Percentiles rank a stretch among this genome's conserved stretches.
phyloP scores from a whole-genome alignment of 2,113 vertebrate species.

The Phrynocephalus versicolor region DNA sequence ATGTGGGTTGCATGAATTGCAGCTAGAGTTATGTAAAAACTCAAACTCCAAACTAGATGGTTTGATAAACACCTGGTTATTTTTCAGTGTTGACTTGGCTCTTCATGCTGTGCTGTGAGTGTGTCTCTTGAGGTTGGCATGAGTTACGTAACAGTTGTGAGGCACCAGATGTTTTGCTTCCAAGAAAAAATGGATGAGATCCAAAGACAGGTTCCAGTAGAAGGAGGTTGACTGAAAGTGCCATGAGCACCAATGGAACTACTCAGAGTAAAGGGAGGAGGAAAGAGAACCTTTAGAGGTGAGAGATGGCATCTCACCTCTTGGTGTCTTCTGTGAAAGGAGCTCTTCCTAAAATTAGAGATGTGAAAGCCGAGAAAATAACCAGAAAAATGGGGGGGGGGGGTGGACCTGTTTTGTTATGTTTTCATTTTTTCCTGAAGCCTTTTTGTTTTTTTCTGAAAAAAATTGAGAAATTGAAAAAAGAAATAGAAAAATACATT shows the following conservation, averaged over 20 bases:
- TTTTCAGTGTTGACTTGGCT: background rate
- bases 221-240: background rate
- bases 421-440: too few species aligned
- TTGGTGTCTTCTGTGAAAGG: background rate
- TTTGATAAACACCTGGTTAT: background rate
- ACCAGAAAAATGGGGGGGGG: too few species aligned
- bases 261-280: background rate
- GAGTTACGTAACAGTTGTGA: background rate
- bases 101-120: background rate
- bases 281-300: background rate
- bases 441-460: too few species aligned
- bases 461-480: too few species aligned
- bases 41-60: background rate
- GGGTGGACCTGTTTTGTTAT: too few species aligned
- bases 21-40: too few species aligned
- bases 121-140: background rate
- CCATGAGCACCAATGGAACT: background rate
- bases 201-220: background rate
- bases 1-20: too few species aligned
- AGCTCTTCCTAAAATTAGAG: too few species aligned
- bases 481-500: too few species aligned
- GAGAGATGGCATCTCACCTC: background rate
- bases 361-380: too few species aligned
- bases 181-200: background rate
- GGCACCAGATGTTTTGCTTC: background rate